Conservation (phyloP, 2,888 invertebrate species). For the Caenorhabditis parvicauda region DNA sequence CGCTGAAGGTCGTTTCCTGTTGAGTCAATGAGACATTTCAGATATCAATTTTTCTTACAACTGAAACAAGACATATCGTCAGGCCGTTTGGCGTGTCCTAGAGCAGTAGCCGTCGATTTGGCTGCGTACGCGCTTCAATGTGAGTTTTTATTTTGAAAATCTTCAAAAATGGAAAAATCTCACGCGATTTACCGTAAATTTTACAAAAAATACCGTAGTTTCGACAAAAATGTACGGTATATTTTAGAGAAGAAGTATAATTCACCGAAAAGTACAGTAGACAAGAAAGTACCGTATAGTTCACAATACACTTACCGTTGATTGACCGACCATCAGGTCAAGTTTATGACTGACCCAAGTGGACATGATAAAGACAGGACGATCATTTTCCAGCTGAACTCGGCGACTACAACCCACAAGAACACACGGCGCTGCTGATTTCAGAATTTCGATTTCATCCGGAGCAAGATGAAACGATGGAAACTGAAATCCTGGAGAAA, state of each 20-base stretch:
- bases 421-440: constrained; percentile 91
- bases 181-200: too few species aligned
- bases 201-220: too few species aligned
- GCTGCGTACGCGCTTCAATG: constrained; percentile 90
- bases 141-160: constrained; percentile 66
- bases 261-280: too few species aligned
- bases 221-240: too few species aligned
- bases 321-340: neutral
- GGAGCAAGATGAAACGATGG: constrained; percentile 71
- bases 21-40: too few species aligned
- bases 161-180: too few species aligned
- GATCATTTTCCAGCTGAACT: constrained; percentile 78
- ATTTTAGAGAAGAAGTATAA: too few species aligned
- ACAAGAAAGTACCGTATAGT: too few species aligned
- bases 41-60: constrained; percentile 95
- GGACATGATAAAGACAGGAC: too few species aligned
- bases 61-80: constrained; percentile 89
- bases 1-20: too few species aligned
- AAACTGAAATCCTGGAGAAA: constrained; percentile 86
- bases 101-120: constrained; percentile 82
- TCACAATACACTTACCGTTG: too few species aligned
- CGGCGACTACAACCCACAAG: constrained; percentile 87
- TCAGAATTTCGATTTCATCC: constrained; percentile 97
- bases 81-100: constrained; percentile 84
- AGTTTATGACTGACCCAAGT: too few species aligned